Evolutionary conservation across 2,797 vertebrate species (phyloP), one percentile per base, ranked within the genome.

Genomic region (Pelodytes ibericus): DNA sequence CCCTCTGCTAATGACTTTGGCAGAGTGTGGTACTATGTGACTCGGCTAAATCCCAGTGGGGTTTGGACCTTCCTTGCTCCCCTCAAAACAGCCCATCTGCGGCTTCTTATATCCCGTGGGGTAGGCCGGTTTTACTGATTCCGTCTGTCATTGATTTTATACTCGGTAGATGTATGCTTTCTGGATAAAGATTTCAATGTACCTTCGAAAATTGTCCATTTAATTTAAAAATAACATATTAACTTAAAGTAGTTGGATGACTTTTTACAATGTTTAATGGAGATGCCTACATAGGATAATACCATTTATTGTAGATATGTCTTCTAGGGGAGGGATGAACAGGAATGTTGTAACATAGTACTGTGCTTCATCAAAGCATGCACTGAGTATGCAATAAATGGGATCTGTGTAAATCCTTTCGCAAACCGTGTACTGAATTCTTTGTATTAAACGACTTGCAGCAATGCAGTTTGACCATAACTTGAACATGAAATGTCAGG

Each of bases 351-450:
- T 78, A 88, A 82, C 81, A 44, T 66, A 84, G 80, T 80, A 88
- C 86, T 82, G 83, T 83, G 81, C 81, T 86, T 83, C 79, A 57
- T 83, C 82, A 87, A 84, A 81, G 80, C 75, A 83, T 80, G 87
- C 81, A 87, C 87, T 83, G 84, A 81, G 84, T 83, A 82, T 81
- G 80, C 79, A 86, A 77, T 88, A 85, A 87, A 30, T 81, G 74
- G 84, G 41, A 76, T 79, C 74, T 84, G 69, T 79, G 39, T 81
- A 67, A 77, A 71, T 88, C 82, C 80, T 77, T 20, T 67, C 82
- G 24, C 16, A 2, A 15, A 16, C 24, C 64, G 18, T 71, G 67
- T 81, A 68, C 31, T 71, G 47, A 67, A 67, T 81, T 75, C 63
- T 71, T 73, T 70, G n/a, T n/a, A n/a, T n/a, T n/a, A n/a, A n/a